A percentile compares a stretch with the other conserved stretches of the same genome.
These are phyloP conservation scores for Gobio gobio DNA, from an alignment of 2,113 vertebrate genomes.

Conservation along the genomic window DNA sequence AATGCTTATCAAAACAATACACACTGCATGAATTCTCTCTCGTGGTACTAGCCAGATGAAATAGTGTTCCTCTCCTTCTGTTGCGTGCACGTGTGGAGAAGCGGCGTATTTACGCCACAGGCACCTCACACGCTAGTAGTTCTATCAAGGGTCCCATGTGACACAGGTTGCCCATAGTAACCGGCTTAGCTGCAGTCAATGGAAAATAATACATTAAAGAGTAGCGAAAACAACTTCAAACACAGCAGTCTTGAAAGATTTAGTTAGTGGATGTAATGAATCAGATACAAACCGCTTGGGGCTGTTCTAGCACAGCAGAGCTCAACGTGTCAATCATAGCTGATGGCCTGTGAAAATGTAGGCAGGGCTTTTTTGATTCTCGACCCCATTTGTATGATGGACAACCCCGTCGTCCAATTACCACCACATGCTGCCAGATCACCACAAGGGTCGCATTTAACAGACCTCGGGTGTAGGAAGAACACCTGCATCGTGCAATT, in stretches of 20 bases:
- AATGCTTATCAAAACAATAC: slow-evolving; percentile 1
- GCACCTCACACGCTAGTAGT: slow-evolving; percentile 59
- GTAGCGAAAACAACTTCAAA: slow-evolving; percentile 44
- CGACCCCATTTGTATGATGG: slow-evolving; percentile 65
- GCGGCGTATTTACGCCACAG: slow-evolving; percentile 48
- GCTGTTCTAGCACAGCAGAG: slow-evolving; percentile 62
- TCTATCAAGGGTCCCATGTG: slow-evolving; percentile 59
- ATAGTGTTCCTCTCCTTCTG: background rate
- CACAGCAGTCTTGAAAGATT: slow-evolving; percentile 60
- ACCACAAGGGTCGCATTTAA: slow-evolving; percentile 49
- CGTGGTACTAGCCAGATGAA: background rate
- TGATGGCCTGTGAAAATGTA: slow-evolving; percentile 56
- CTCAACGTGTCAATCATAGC: slow-evolving; percentile 71
- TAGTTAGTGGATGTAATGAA: slow-evolving; percentile 49
- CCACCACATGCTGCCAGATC: slow-evolving; percentile 53
- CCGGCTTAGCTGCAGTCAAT: slow-evolving; percentile 69
- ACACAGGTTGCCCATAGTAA: slow-evolving; percentile 62
- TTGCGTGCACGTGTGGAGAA: slow-evolving; percentile 47
- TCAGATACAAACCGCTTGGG: slow-evolving; percentile 60
- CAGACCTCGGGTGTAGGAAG: slow-evolving; percentile 21
- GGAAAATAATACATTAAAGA: slow-evolving; percentile 55
- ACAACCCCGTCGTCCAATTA: slow-evolving; percentile 58
- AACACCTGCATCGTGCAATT: slow-evolving; percentile 55
- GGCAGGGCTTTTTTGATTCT: slow-evolving; percentile 51
- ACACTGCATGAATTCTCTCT: slow-evolving; percentile 1